A percentile compares a stretch with the other conserved stretches of the same genome.
These are phyloP conservation scores for Hypomecis punctinalis DNA, from an alignment of 2,888 invertebrate genomes.

Conservation along the genomic window DNA sequence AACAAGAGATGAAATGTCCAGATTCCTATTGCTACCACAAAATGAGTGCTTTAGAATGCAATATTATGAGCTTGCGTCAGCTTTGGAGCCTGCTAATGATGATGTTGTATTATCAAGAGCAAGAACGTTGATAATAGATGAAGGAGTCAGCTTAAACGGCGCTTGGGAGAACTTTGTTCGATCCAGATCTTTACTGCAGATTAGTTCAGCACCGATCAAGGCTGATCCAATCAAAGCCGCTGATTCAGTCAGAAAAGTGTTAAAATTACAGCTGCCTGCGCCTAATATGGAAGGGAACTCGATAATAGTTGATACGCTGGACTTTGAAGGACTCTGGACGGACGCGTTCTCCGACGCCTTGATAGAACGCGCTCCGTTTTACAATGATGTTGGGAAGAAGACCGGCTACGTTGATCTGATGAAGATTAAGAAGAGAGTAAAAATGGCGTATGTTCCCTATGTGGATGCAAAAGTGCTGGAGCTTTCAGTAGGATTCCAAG, in stretches of 20 bases:
- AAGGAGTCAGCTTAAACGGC: constrained; percentile 29
- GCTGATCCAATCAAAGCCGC: constrained; percentile 31
- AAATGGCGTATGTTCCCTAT: constrained; percentile 46
- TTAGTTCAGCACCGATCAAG: constrained; percentile 35
- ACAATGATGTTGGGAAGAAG: constrained; percentile 43
- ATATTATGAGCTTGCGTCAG: constrained; percentile 41
- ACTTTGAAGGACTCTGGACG: constrained; percentile 45
- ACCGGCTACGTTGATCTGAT: constrained; percentile 52
- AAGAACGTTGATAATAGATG: constrained; percentile 41
- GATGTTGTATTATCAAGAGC: constrained; percentile 39
- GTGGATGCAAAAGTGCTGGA: constrained; percentile 50
- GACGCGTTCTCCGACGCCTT: constrained; percentile 45
- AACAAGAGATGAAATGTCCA: constrained; percentile 37
- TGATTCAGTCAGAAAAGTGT: constrained; percentile 28
- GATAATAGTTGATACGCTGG: constrained; percentile 35
- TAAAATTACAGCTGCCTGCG: constrained; percentile 14
- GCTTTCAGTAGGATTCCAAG: constrained; percentile 50
- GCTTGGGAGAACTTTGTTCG: constrained; percentile 38
- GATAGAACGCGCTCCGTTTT: constrained; percentile 46
- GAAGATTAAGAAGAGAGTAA: constrained; percentile 46
- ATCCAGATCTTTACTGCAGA: constrained; percentile 31
- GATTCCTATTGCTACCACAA: constrained; percentile 40
- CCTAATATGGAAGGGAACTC: constrained; percentile 43
- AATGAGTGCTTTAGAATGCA: constrained; percentile 40
- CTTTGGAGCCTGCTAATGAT: constrained; percentile 29